Conservation (phyloP, 2,797 vertebrate genomes). For the Monodelphis domestica region DNA sequence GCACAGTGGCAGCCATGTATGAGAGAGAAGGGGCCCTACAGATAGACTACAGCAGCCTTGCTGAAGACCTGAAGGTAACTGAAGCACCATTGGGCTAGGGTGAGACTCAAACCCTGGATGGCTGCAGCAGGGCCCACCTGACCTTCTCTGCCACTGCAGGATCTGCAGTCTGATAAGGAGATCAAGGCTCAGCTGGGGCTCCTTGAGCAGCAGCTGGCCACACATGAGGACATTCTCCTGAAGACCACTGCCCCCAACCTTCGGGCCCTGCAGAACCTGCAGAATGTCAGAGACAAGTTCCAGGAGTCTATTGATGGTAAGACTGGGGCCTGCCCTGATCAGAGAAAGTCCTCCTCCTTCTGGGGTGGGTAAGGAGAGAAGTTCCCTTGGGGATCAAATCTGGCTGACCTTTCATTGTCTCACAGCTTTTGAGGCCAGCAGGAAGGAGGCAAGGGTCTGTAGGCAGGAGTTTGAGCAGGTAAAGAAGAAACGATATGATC, state of each 20-base stretch:
- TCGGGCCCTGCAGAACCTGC: constrained; percentile 91
- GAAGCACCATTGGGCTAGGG: not conserved
- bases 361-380: too few relatives aligned
- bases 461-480: constrained; percentile 92
- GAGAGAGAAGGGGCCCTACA: constrained; percentile 90
- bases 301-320: constrained; percentile 90
- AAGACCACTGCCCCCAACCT: constrained; percentile 91
- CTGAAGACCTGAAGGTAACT: constrained; percentile 86
- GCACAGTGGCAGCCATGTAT: constrained; percentile 85
- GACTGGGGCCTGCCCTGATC: not conserved
- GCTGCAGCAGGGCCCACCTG: not conserved
- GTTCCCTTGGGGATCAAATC: not conserved
- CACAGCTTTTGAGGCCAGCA: constrained; percentile 92
- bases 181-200: constrained; percentile 81
- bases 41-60: constrained; percentile 91
- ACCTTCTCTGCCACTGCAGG: constrained; percentile 78
- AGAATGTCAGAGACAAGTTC: constrained; percentile 88
- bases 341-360: not conserved
- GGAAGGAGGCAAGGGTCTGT: constrained; percentile 86
- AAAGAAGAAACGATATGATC: constrained; percentile 88
- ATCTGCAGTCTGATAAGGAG: constrained; percentile 85
- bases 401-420: constrained; percentile 56
- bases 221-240: constrained; percentile 85
- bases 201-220: constrained; percentile 85
- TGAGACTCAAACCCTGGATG: not conserved